Evolutionary conservation across 2,113 vertebrate genomes (phyloP), one percentile per base, ranked within the genome.

Genomic region (Nesogale talazaci): DNA sequence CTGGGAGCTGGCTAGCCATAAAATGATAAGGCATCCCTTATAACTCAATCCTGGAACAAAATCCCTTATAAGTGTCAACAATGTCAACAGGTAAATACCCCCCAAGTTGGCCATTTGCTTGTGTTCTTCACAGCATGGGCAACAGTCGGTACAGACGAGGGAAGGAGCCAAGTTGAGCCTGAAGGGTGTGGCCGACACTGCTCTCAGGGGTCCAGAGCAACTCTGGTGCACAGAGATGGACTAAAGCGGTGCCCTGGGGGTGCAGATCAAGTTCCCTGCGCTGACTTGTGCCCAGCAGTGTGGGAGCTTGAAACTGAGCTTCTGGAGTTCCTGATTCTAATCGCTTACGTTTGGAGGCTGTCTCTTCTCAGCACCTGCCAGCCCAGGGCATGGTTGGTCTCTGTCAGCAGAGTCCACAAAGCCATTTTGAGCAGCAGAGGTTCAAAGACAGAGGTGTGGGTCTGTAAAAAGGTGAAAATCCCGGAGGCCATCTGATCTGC

Each of bases 171-270:
- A n/a, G 7, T 0, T n/a, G 79, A 67, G 56, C 52, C 80, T 0
- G 3, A 29, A 84, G 59, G 31, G 25, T 20, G 1, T 19, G 11
- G 22, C 27, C 17, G 46, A 42, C 4, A 34, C 3, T 65, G 42
- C 4, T 63, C 20, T 4, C 15, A 20, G 2, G 16, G 29, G n/a
- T 23, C 57, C 10, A 12, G 5, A 4, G 40, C n/a, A n/a, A n/a
- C n/a, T n/a, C n/a, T n/a, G 25, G 8, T 15, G 6, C 3, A 36
- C 17, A 3, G 1, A 0, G 0, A 7, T 67, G 2, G 1, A 31
- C 42, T 29, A 80, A 34, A 76, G 83, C 0, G 1, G 31, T 1
- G 22, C 9, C 56, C 25, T 46, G 40, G 16, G 31, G 36, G 38
- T 15, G 4, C 4, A 16, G 17, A 4, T 29, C 27, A 38, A 17